Evolutionary conservation across 2,113 vertebrate genomes (phyloP).

Genomic region (Elachura formosa): DNA sequence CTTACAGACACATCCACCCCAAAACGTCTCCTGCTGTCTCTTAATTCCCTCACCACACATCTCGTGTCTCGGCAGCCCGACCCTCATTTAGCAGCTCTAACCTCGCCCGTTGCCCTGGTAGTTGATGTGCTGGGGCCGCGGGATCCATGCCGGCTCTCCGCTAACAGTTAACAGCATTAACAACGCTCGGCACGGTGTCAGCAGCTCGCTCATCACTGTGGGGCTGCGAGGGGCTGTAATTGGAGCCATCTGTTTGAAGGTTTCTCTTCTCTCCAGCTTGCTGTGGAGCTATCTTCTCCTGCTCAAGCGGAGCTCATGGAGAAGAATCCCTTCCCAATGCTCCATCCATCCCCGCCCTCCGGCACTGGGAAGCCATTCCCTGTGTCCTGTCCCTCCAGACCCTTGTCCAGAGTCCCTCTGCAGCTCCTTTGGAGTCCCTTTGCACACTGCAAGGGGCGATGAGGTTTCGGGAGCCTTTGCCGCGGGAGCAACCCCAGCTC

Average conservation of each 20-base stretch:
- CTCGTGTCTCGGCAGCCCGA: neutral
- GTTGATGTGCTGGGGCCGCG: neutral
- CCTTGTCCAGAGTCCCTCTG: neutral
- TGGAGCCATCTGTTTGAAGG: neutral
- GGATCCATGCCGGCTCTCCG: neutral
- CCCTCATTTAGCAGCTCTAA: neutral
- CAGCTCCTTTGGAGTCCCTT: neutral
- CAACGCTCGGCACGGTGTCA: neutral
- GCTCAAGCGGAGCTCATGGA: neutral
- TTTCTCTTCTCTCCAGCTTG: neutral
- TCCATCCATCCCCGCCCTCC: neutral
- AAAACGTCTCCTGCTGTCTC: neutral
- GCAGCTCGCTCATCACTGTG: neutral
- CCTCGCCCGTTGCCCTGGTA: neutral
- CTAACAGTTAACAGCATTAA: neutral
- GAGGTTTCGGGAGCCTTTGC: neutral
- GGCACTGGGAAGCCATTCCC: neutral
- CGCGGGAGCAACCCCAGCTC: neutral
- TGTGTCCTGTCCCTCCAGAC: neutral
- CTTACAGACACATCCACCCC: neutral
- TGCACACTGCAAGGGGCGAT: neutral
- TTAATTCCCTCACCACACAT: neutral
- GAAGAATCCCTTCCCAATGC: neutral
- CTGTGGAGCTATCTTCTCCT: neutral
- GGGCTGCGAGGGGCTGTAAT: neutral